Evolutionary conservation across 2,797 vertebrate species (phyloP).

Genomic region (Melanogrammus aeglefinus): DNA sequence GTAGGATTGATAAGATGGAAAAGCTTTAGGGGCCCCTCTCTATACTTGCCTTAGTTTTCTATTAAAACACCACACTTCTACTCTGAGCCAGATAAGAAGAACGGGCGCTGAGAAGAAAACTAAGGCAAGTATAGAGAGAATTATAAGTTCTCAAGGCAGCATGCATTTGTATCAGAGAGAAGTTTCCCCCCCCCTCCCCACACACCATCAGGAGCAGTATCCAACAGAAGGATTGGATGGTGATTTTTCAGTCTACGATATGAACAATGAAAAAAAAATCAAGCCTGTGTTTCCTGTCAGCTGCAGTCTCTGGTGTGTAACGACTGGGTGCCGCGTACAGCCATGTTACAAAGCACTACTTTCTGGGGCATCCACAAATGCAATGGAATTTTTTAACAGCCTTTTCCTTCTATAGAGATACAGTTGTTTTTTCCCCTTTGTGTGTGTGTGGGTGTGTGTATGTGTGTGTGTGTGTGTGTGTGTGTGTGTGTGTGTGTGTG

Average conservation of each 20-base stretch:
- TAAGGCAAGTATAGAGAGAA: slow-evolving; percentile 8
- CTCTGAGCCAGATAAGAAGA: not conserved
- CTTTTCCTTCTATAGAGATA: slow-evolving; percentile 50
- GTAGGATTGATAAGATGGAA: not conserved
- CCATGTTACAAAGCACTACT: not conserved
- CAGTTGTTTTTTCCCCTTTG: not conserved
- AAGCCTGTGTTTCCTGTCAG: not conserved
- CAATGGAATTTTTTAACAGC: slow-evolving; percentile 53
- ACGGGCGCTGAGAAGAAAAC: not conserved
- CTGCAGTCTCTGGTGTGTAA: not conserved
- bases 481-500: not conserved
- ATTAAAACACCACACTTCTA: not conserved
- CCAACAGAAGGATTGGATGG: not conserved
- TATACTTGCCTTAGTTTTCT: no score
- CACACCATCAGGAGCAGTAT: not conserved
- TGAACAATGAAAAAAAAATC: not conserved
- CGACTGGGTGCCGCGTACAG: no score
- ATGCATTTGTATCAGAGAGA: slow-evolving; percentile 25
- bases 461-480: not conserved
- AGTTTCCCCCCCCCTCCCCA: slow-evolving; percentile 5
- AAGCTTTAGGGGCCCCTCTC: not conserved
- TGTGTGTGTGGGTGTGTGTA: slow-evolving; percentile 5
- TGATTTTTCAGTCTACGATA: slow-evolving; percentile 2
- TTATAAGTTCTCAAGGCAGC: slow-evolving; percentile 7
- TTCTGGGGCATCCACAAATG: slow-evolving; percentile 25